Base-by-base conservation (phyloP, 2,113 vertebrate species). In the Steatornis caripensis region DNA sequence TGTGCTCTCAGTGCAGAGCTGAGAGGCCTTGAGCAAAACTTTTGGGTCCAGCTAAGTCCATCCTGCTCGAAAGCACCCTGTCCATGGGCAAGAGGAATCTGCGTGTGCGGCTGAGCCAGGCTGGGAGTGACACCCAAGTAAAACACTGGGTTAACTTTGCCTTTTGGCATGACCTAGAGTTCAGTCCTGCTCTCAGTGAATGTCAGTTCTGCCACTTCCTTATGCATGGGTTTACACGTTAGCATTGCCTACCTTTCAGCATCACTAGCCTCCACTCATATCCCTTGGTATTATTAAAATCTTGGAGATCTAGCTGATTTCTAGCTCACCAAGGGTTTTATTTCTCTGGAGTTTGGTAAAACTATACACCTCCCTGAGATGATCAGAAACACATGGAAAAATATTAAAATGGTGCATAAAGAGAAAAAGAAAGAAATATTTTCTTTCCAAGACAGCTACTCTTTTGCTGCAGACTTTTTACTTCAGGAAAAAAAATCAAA, bases 301-400 rank as follows among this genome's bases (percentile, higher is more conserved):
- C 49, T 76, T 75, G 43, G 43, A n/a, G 60, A 89, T 23, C 2
- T 15, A 66, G 37, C 43, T 74, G 43, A 43, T 75, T 89, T 70
- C 66, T 72, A 24, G 41, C 30, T 85, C 45, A 86, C 60, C 43
- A 30, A 39, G 87, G 77, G 15, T 86, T 89, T 69, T 74, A 43
- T 57, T 84, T 83, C 45, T 87, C 66, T 83, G 82, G 58, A 75
- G 80, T 72, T 71, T 64, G 80, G 83, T 79, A 91, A 96, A 95
- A 66, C 55, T 84, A 36, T 81, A 55, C 51, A 49, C 64, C 0
- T 13, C 39, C 88, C 32, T 87, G 36, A 93, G 46, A 93, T 81
- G 65, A 96, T 92, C 80, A 94, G 80, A 94, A 96, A 92, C 94
- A 95, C 65, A 37, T 97, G 92, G 86, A 55, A 93, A 95, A 97